Evolutionary conservation across 2,888 invertebrate genomes (phyloP).

Genomic region (Tethea ocularis): DNA sequence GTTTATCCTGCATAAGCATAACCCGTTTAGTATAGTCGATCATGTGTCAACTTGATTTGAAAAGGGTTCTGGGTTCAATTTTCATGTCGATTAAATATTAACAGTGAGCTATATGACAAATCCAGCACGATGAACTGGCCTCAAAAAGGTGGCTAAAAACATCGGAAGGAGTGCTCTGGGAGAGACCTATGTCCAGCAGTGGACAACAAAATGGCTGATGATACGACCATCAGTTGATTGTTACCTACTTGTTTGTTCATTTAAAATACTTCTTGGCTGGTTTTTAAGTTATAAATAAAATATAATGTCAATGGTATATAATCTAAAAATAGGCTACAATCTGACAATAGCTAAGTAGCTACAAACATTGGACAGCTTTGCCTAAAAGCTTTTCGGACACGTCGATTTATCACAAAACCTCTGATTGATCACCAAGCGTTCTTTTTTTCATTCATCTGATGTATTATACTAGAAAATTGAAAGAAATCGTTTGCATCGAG

Average conservation of each 20-base stretch:
- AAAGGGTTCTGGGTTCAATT: neutral
- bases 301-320: neutral
- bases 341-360: slow-evolving; percentile 28
- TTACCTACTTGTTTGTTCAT: no score
- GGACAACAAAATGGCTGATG: no score
- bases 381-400: slow-evolving; percentile 48
- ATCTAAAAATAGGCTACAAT: slow-evolving; percentile 9
- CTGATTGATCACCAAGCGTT: slow-evolving; percentile 50
- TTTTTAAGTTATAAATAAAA: neutral
- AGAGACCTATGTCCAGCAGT: no score
- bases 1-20: neutral
- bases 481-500: slow-evolving; percentile 32
- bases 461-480: slow-evolving; percentile 38
- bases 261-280: no score
- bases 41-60: neutral
- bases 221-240: no score
- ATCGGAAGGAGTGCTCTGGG: no score
- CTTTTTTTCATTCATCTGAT: slow-evolving; percentile 41
- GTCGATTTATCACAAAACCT: slow-evolving; percentile 53
- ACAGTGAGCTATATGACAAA: no score
- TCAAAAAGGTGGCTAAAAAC: no score
- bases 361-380: slow-evolving; percentile 32
- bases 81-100: neutral
- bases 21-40: neutral
- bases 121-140: no score